phyloP scores from a whole-genome alignment of 2,113 vertebrate genomes.

The Poecilia latipinna region DNA sequence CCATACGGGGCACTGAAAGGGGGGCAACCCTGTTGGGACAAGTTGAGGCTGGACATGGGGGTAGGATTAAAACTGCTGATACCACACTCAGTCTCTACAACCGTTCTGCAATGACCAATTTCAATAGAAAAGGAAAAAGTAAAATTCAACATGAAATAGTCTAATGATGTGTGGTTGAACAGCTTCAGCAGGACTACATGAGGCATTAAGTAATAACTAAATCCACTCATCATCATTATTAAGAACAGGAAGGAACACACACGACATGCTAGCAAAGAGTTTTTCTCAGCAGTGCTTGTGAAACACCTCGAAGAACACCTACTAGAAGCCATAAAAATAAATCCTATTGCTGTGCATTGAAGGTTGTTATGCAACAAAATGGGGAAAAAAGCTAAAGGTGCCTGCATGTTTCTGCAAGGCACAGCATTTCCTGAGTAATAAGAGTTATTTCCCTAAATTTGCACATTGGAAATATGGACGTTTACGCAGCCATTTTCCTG shows the following conservation, averaged over 20 bases:
- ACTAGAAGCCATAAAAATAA: neutral
- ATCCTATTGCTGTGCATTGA: neutral
- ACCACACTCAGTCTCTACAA: too few species aligned
- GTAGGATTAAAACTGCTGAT: too few species aligned
- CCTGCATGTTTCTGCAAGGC: neutral
- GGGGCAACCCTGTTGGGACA: neutral
- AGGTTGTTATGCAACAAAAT: neutral
- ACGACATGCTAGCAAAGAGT: neutral
- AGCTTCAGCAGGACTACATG: too few species aligned
- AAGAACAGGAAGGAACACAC: neutral
- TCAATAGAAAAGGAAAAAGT: too few species aligned
- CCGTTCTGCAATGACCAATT: too few species aligned
- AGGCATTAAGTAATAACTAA: neutral
- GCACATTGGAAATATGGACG: neutral
- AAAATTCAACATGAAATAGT: too few species aligned
- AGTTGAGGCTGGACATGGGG: too few species aligned
- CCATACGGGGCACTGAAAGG: constrained; percentile 3
- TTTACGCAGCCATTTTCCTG: neutral
- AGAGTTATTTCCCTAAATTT: neutral
- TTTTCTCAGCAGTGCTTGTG: neutral
- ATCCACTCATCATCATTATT: neutral
- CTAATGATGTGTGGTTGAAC: too few species aligned
- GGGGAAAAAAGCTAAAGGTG: neutral
- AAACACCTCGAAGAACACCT: neutral
- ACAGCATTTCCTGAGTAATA: neutral